A percentile compares a stretch with the other conserved stretches of the same genome.
Conservation (phyloP, 2,113 vertebrate genomes). For the Chiloscyllium plagiosum region DNA sequence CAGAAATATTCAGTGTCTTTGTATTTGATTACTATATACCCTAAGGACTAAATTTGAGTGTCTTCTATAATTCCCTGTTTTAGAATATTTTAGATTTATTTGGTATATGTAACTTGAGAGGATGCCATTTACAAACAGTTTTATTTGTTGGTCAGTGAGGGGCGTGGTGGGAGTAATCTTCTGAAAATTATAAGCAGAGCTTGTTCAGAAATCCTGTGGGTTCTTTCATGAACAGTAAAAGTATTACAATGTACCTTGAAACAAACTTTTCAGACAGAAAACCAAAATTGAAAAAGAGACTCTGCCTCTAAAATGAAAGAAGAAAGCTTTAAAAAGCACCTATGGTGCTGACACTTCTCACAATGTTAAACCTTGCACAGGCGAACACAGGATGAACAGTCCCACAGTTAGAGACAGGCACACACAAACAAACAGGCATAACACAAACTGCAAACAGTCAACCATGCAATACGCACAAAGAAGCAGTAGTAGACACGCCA, state of each 20-base stretch:
- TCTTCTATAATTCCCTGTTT: not conserved
- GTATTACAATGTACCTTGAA: not conserved
- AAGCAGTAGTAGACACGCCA: not conserved
- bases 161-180: not conserved
- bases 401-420: not conserved
- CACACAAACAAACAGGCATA: not conserved
- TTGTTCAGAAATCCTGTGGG: not conserved
- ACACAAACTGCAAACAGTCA: not conserved
- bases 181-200: not conserved
- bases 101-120: not conserved
- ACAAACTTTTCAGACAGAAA: not conserved
- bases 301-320: slow-evolving; percentile 20
- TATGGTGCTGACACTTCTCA: not conserved
- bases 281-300: slow-evolving; percentile 19
- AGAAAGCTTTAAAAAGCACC: not conserved
- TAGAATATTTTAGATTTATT: not conserved
- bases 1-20: not conserved
- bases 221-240: not conserved
- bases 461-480: not conserved
- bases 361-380: no score
- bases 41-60: not conserved
- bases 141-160: not conserved
- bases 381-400: not conserved
- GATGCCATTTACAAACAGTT: not conserved
- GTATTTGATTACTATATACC: not conserved